Evolutionary conservation across 1,140 invertebrate species (phyloP), one percentile per base, ranked within the genome.

Genomic region (Apocrypta bakeri): DNA sequence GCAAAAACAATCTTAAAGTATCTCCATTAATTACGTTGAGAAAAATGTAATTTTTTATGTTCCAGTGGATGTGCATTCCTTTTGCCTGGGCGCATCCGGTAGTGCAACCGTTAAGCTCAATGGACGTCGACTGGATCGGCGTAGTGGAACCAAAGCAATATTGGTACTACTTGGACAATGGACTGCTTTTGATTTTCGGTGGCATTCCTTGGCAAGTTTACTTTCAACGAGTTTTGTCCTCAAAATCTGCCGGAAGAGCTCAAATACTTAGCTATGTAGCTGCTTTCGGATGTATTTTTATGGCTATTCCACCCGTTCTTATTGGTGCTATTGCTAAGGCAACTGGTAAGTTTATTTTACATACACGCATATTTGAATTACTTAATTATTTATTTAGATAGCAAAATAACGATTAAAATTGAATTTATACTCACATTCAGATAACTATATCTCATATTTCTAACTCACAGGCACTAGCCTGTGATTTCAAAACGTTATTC

Each of bases 141-240:
- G 90, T 93, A 14, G 92, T 99, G 6, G 93, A 96, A 11, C 90
- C 94, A 0, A 91, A 94, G 8, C 95, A 97, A 81, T 95, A 96
- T 64, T 97, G 96, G 89, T 94, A 94, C 74, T 99, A 99, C 90
- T 88, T 98, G 27, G 99, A 99, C 92, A 96, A 97, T 84, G 97
- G 96, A 29, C 92, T 99, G 76, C 93, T 99, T 71, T 93, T 99
- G 11, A 94, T 99, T 66, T 99, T 99, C 88, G 99, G 99, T 11
- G 99, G 99, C 31, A 99, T 99, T 87, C 99, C 99, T 0, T 99
- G 99, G 99, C 93, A 98, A 96, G 98, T 99, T 4, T 99, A 99
- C 90, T 99, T 99, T 92, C 99, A 99, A 93, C 93, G 99, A 64
- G 98, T 99, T 0, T 92, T 99, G 76, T 99, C 98, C 56, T 98